A percentile compares a stretch with the other conserved stretches of the same genome.
These are phyloP conservation scores for Crossaster papposus DNA, from an alignment of 53 echinoderm and acorn worm species.

Conservation along the genomic window DNA sequence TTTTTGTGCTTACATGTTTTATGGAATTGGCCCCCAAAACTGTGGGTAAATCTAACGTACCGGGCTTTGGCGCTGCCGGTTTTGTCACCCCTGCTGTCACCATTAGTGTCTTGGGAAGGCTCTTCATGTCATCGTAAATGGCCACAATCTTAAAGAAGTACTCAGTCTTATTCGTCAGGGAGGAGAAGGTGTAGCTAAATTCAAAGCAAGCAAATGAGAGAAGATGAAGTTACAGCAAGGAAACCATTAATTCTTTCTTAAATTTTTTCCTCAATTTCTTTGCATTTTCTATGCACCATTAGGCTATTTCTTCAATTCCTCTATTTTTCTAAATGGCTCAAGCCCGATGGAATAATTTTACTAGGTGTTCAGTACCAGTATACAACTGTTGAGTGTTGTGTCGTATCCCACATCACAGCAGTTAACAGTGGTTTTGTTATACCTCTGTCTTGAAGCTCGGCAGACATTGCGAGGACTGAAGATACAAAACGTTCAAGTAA, in stretches of 20 bases:
- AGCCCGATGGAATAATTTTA: too few species aligned
- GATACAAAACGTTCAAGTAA: too few species aligned
- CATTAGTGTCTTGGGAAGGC: background rate
- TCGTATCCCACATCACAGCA: too few species aligned
- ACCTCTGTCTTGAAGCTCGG: too few species aligned
- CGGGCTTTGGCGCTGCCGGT: background rate
- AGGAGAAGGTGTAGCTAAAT: background rate
- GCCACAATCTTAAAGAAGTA: background rate
- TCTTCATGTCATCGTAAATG: background rate
- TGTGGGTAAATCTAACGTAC: background rate
- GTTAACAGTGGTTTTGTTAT: too few species aligned
- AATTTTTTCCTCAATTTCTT: background rate
- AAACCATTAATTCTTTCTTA: background rate
- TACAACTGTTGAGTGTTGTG: too few species aligned
- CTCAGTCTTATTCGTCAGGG: background rate
- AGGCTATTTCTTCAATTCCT: too few species aligned
- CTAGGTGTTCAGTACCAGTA: too few species aligned
- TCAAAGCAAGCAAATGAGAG: background rate
- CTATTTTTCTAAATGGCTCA: too few species aligned
- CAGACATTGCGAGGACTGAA: too few species aligned
- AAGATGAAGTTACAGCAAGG: too few species aligned
- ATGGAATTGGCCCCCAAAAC: background rate
- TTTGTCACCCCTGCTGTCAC: conserved; percentile 2
- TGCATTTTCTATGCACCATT: background rate
- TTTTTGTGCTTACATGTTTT: too few species aligned